Conservation (phyloP, 30 jellyfish, hydroid and myxozoan genomes). For the Hydractinia echinata region DNA sequence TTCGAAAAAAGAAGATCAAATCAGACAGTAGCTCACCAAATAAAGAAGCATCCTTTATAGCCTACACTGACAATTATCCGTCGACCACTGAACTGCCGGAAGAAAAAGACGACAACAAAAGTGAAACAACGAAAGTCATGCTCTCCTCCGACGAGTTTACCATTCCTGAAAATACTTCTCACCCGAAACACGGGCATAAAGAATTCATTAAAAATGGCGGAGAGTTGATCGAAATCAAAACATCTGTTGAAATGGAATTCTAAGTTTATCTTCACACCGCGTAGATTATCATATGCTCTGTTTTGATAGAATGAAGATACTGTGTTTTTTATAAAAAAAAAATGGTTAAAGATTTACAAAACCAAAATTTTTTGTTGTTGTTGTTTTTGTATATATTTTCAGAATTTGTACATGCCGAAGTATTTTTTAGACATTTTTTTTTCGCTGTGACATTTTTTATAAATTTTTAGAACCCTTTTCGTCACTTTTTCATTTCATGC, state of each 20-base stretch:
- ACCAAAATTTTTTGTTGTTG: background rate
- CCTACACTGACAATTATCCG: background rate
- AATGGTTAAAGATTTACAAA: background rate
- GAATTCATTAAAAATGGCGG: background rate
- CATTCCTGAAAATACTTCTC: background rate
- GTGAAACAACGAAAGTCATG: background rate
- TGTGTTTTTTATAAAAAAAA: background rate
- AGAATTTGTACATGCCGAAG: background rate
- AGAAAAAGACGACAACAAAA: background rate
- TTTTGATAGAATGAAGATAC: background rate
- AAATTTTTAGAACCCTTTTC: no score
- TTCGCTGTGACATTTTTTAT: no score
- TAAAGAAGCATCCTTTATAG: background rate
- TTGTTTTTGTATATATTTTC: slow-evolving; percentile 1
- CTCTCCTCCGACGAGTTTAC: slow-evolving; percentile 1
- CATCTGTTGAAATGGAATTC: background rate
- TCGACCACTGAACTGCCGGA: background rate
- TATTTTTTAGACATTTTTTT: no score
- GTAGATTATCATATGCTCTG: background rate
- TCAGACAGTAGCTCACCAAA: background rate
- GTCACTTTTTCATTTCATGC: no score
- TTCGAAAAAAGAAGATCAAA: background rate
- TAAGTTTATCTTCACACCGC: background rate
- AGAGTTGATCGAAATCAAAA: background rate
- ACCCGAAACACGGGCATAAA: background rate